Percentiles rank a stretch among this genome's conserved stretches.
These are phyloP conservation scores for Lasioglossum malachurum DNA, from an alignment of 2,888 invertebrate genomes.

Conservation along the genomic window DNA sequence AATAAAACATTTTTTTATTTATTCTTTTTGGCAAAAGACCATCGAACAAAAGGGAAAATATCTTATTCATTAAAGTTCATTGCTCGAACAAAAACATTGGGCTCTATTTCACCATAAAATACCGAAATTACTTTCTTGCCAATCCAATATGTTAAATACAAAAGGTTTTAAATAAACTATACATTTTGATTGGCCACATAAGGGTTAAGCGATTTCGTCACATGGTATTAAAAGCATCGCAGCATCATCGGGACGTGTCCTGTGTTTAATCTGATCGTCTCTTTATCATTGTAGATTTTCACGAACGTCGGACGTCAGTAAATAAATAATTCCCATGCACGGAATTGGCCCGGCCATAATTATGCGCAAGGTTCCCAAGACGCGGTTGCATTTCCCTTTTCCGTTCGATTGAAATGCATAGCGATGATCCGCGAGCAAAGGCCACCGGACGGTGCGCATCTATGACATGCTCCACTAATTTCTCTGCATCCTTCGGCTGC, in stretches of 20 bases:
- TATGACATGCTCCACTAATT: slow-evolving; percentile 24
- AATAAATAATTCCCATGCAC: slow-evolving; percentile 66
- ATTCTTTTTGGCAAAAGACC: too few species aligned
- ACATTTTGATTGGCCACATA: too few species aligned
- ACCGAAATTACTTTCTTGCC: too few species aligned
- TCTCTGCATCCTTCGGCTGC: background rate
- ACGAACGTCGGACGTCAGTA: slow-evolving; percentile 13
- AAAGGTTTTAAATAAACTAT: too few species aligned
- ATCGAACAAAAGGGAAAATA: too few species aligned
- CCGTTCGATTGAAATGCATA: slow-evolving; percentile 69
- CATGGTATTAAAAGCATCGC: background rate
- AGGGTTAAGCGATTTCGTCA: background rate
- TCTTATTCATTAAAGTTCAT: too few species aligned
- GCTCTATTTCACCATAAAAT: too few species aligned
- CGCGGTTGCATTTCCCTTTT: slow-evolving; percentile 61
- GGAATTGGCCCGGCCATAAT: slow-evolving; percentile 58
- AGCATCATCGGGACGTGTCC: background rate
- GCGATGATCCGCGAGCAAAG: slow-evolving; percentile 60
- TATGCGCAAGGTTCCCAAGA: slow-evolving; percentile 65
- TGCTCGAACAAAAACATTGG: too few species aligned
- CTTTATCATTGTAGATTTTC: background rate
- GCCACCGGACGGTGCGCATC: slow-evolving; percentile 32
- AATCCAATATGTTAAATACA: too few species aligned
- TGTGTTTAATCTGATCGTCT: background rate
- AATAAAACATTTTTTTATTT: too few species aligned